A percentile compares a stretch with the other conserved stretches of the same genome.
Evolutionary conservation across 2,113 vertebrate species (phyloP).

Genomic region (Camelus dromedarius): DNA sequence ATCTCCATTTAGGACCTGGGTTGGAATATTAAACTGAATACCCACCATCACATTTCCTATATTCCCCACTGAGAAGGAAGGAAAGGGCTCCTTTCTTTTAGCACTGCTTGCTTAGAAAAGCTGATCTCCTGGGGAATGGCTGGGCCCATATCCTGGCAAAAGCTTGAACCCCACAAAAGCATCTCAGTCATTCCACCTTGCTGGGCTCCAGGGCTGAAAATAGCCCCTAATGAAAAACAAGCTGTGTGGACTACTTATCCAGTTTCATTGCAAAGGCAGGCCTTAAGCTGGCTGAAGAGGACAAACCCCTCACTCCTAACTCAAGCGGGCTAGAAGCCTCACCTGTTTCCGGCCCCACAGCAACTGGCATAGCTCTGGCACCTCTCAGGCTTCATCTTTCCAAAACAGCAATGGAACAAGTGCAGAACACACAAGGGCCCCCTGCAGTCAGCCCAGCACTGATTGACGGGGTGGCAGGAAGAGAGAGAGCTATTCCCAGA

Average conservation of each 20-base stretch:
- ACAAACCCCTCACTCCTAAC: slow-evolving; percentile 65
- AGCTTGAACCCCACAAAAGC: slow-evolving; percentile 73
- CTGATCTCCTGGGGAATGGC: slow-evolving; percentile 59
- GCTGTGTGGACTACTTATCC: slow-evolving; percentile 72
- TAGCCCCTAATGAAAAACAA: slow-evolving; percentile 84
- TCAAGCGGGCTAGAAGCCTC: slow-evolving; percentile 15
- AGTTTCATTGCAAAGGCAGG: slow-evolving; percentile 43
- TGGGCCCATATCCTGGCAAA: slow-evolving; percentile 63
- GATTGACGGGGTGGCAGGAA: neutral
- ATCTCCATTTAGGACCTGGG: neutral
- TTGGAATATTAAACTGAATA: slow-evolving; percentile 26
- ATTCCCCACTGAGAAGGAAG: neutral
- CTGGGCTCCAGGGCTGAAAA: slow-evolving; percentile 82
- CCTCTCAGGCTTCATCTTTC: slow-evolving; percentile 59
- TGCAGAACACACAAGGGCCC: slow-evolving; percentile 33
- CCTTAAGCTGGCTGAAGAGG: neutral
- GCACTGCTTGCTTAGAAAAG: slow-evolving; percentile 59
- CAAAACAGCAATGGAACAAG: slow-evolving; percentile 73
- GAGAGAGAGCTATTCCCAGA: neutral
- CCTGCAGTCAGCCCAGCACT: slow-evolving; percentile 21
- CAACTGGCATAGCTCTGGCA: slow-evolving; percentile 21
- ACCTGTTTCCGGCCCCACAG: slow-evolving; percentile 61
- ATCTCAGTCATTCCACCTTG: slow-evolving; percentile 86
- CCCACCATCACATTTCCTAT: slow-evolving; percentile 42
- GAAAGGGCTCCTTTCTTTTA: slow-evolving; percentile 57